Percentiles rank a stretch among this genome's conserved stretches.
These are phyloP conservation scores for Aselliscus stoliczkanus DNA, from an alignment of 2,797 vertebrate species.

Conservation along the genomic window DNA sequence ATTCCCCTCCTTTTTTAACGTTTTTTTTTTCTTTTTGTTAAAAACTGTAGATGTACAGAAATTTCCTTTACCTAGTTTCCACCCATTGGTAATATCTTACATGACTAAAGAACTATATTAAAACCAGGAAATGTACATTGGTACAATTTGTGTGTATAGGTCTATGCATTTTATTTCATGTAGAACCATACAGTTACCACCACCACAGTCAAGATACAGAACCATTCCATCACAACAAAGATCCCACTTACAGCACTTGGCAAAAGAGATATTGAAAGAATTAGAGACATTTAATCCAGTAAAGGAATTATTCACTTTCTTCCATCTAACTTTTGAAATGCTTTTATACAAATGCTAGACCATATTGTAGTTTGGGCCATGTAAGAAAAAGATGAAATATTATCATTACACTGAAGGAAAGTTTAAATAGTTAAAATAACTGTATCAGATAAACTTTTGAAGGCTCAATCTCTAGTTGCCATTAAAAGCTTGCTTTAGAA, in stretches of 20 bases:
- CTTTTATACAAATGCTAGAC: neutral
- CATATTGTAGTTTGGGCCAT: neutral
- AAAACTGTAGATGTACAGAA: neutral
- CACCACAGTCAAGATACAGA: neutral
- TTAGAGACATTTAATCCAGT: neutral
- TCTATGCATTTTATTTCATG: neutral
- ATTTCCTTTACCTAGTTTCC: neutral
- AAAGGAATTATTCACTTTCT: neutral
- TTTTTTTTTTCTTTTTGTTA: neutral
- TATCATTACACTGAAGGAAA: neutral
- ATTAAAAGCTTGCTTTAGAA: neutral
- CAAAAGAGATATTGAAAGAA: neutral
- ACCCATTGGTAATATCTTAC: neutral
- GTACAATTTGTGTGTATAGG: neutral
- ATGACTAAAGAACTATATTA: neutral
- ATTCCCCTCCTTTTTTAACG: neutral
- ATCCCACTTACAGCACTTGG: neutral
- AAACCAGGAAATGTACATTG: neutral
- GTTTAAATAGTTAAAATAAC: neutral
- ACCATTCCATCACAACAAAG: neutral
- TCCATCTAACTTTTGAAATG: neutral
- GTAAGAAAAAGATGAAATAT: constrained; percentile 3
- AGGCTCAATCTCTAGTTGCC: neutral
- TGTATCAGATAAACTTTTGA: neutral
- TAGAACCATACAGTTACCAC: neutral